Percentiles rank a stretch among this genome's conserved stretches.
phyloP scores from a whole-genome alignment of 2,888 invertebrate genomes.

The Lathronympha strigana region DNA sequence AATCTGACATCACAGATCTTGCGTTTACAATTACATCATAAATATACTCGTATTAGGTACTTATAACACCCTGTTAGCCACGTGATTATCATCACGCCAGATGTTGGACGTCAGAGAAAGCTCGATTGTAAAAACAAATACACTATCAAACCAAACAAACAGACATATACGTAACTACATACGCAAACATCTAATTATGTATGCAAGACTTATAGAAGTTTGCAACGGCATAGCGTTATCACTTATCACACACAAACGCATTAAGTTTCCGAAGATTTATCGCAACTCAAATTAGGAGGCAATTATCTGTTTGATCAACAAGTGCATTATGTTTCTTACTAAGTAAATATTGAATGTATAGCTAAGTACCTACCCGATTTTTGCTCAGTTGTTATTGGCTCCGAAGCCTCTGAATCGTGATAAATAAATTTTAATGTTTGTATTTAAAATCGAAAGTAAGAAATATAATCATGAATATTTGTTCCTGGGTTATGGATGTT shows the following conservation, averaged over 20 bases:
- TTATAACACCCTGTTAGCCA: not conserved
- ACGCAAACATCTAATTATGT: conserved; percentile 9
- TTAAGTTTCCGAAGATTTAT: not conserved
- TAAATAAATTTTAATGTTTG: too few species aligned
- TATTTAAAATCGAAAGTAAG: too few species aligned
- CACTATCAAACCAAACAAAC: conserved; percentile 17
- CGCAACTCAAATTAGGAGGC: not conserved
- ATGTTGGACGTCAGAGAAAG: conserved; percentile 7
- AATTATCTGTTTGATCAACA: too few species aligned
- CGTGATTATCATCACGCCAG: conserved; percentile 10
- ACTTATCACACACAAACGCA: not conserved
- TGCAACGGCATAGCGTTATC: not conserved
- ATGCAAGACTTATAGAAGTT: not conserved
- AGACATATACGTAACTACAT: not conserved
- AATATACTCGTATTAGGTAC: not conserved
- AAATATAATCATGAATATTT: too few species aligned
- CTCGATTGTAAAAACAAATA: conserved; percentile 3
- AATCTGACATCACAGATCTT: not conserved
- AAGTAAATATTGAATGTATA: too few species aligned
- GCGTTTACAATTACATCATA: too few species aligned
- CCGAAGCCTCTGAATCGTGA: too few species aligned
- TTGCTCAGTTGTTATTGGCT: too few species aligned
- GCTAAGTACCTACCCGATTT: too few species aligned
- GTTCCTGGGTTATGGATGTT: too few species aligned
- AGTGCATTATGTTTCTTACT: too few species aligned